These are phyloP conservation scores for Harpalus rubripes DNA, from an alignment of 2,888 invertebrate genomes.

Conservation along the genomic window DNA sequence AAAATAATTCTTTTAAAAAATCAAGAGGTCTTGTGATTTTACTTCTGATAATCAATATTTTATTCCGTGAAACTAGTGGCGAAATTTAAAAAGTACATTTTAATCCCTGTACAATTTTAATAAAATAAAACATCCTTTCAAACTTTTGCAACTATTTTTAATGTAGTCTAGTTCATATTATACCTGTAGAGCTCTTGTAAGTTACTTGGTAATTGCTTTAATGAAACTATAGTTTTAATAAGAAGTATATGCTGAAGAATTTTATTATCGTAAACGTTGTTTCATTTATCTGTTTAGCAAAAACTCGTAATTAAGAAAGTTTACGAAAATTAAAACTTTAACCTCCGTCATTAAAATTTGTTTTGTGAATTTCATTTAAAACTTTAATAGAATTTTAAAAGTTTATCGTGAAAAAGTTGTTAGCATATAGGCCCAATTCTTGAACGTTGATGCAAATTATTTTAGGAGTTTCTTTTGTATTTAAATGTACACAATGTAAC, in stretches of 20 bases:
- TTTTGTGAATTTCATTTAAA: conserved; percentile 32
- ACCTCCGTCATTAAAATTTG: conserved; percentile 42
- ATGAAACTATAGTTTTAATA: conserved; percentile 11
- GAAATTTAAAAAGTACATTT: no score
- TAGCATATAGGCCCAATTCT: not conserved
- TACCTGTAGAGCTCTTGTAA: conserved; percentile 3
- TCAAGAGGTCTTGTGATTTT: no score
- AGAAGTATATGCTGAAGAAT: conserved; percentile 9
- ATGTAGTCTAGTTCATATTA: not conserved
- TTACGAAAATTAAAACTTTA: conserved; percentile 43
- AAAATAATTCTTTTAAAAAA: no score
- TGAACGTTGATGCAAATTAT: conserved; percentile 17
- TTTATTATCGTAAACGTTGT: conserved; percentile 27
- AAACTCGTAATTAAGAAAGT: conserved; percentile 37
- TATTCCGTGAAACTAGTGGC: no score
- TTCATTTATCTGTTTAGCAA: conserved; percentile 40
- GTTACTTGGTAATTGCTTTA: conserved; percentile 28
- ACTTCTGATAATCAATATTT: no score
- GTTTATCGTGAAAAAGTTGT: conserved; percentile 32
- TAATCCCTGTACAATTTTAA: no score
- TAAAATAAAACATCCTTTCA: not conserved
- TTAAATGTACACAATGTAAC: conserved; percentile 64
- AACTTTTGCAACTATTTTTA: not conserved
- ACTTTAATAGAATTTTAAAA: conserved; percentile 46
- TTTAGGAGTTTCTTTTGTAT: conserved; percentile 63